Conservation (phyloP, 2,113 vertebrate species). For the Bufo bufo region DNA sequence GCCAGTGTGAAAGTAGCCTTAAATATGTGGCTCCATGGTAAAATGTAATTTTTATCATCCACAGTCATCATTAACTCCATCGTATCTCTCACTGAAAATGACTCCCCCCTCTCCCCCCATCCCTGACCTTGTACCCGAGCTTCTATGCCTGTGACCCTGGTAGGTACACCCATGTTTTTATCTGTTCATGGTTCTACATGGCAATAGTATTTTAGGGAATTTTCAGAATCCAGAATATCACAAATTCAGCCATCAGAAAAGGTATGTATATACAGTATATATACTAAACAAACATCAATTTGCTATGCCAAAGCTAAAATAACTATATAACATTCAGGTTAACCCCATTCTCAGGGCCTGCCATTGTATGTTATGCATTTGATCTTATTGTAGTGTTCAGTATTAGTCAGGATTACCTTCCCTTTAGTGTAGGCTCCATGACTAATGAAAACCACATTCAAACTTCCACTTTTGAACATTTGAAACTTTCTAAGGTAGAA, state of each 20-base stretch:
- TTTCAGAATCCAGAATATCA: background rate
- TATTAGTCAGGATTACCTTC: background rate
- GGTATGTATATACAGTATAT: background rate
- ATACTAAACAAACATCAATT: background rate
- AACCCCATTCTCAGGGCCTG: background rate
- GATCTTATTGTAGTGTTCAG: background rate
- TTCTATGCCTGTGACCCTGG: too few relatives aligned
- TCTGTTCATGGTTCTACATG: too few relatives aligned
- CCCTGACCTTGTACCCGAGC: too few relatives aligned
- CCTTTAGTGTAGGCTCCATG: background rate
- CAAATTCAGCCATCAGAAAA: background rate
- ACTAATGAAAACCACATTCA: background rate
- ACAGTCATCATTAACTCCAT: too few relatives aligned
- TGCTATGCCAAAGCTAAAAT: background rate
- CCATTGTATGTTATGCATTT: background rate
- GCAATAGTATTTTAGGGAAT: too few relatives aligned
- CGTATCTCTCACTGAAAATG: too few relatives aligned
- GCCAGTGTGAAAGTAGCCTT: too few relatives aligned
- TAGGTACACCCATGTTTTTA: too few relatives aligned
- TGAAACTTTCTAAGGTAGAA: background rate
- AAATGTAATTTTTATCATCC: too few relatives aligned
- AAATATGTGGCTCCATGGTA: too few relatives aligned
- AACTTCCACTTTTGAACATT: background rate
- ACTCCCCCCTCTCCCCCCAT: too few relatives aligned
- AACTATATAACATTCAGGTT: background rate